Evolutionary conservation across 2,113 vertebrate species (phyloP).

Genomic region (Lichenostomus cassidix): DNA sequence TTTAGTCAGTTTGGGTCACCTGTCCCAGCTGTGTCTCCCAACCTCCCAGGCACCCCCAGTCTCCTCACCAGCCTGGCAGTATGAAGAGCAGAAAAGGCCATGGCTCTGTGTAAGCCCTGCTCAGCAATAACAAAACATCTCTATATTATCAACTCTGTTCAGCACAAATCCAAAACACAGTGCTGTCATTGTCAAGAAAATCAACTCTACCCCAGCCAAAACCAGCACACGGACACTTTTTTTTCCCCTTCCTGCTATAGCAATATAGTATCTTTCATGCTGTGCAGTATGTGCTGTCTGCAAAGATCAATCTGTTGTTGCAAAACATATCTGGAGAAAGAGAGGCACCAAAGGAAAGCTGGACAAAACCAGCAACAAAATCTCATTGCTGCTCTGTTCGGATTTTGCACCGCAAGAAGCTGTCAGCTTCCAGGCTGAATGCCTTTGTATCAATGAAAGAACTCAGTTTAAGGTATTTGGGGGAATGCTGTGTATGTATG

Average conservation of each 20-base stretch:
- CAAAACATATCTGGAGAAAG: neutral
- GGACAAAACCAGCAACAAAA: neutral
- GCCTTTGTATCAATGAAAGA: neutral
- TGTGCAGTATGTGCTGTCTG: neutral
- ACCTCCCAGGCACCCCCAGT: fast-evolving
- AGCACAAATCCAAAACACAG: neutral
- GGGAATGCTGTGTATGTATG: neutral
- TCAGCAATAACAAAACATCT: neutral
- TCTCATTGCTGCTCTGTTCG: neutral
- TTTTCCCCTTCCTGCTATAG: neutral
- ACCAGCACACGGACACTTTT: no score
- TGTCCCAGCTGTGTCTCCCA: neutral
- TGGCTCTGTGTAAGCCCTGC: neutral
- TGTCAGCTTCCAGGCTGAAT: neutral
- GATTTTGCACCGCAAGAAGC: neutral
- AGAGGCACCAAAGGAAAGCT: neutral
- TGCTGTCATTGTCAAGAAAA: neutral
- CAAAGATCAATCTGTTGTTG: neutral
- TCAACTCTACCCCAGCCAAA: neutral
- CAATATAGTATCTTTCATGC: neutral
- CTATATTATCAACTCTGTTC: neutral
- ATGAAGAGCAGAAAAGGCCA: neutral
- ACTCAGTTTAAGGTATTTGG: neutral
- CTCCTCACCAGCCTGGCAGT: neutral
- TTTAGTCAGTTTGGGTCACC: neutral